A percentile compares a stretch with the other conserved stretches of the same genome.
Evolutionary conservation across 2,113 vertebrate genomes (phyloP).

Genomic region (Murina feae): DNA sequence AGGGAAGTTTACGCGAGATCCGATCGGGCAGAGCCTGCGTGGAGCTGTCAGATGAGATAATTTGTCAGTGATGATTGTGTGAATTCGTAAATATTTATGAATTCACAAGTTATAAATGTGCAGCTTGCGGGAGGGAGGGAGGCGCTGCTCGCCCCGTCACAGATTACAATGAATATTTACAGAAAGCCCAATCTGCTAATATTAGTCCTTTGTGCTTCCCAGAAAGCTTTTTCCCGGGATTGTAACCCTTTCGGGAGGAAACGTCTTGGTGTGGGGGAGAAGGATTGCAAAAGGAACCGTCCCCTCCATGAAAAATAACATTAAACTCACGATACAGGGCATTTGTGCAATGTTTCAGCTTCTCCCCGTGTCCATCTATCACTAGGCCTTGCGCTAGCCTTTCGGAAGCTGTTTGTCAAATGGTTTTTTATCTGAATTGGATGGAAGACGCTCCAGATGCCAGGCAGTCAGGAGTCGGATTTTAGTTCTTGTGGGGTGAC

Average conservation of each 20-base stretch:
- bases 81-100: conserved; percentile 80
- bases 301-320: background rate
- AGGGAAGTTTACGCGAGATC: conserved; percentile 55
- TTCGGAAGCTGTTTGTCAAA: background rate
- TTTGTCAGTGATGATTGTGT: conserved; percentile 76
- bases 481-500: background rate
- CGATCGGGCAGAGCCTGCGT: conserved; percentile 68
- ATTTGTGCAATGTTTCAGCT: background rate
- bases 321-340: background rate
- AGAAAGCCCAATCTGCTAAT: conserved; percentile 75
- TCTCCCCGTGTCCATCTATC: background rate
- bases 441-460: background rate
- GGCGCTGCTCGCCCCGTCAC: conserved; percentile 60
- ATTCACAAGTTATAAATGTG: conserved; percentile 77
- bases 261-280: background rate
- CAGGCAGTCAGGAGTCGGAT: background rate
- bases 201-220: conserved; percentile 69
- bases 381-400: background rate
- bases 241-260: conserved; percentile 60
- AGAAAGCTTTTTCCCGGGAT: background rate
- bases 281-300: background rate
- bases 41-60: conserved; percentile 75
- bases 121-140: conserved; percentile 63
- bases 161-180: conserved; percentile 78
- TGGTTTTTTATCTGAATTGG: background rate